Conservation (phyloP, 1,140 invertebrate genomes). For the Solen grandis region DNA sequence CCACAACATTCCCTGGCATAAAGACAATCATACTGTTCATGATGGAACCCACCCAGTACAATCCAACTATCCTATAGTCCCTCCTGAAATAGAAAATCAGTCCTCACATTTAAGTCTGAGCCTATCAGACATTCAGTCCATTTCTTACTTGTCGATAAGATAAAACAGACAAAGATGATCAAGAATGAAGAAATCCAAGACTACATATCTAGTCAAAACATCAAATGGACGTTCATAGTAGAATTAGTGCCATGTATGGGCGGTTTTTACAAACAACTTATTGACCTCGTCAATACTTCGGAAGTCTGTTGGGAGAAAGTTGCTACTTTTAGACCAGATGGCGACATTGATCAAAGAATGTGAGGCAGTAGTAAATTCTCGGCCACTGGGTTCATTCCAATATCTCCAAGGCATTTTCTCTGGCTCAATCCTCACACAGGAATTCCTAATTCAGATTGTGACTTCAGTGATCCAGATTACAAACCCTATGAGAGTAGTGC, state of each 20-base stretch:
- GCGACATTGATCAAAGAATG: slow-evolving; percentile 28
- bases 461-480: neutral
- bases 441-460: neutral
- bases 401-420: slow-evolving; percentile 21
- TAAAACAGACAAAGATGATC: neutral
- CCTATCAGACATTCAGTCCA: too few species aligned
- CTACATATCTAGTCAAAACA: neutral
- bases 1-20: slow-evolving; percentile 69
- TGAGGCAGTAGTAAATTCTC: slow-evolving; percentile 45
- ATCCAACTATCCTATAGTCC: slow-evolving; percentile 69
- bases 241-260: neutral
- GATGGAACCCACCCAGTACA: slow-evolving; percentile 78
- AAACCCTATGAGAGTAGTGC: neutral
- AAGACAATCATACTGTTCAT: slow-evolving; percentile 75
- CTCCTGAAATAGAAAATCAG: slow-evolving; percentile 67
- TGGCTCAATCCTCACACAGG: neutral
- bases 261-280: too few species aligned
- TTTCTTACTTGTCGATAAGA: too few species aligned
- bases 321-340: slow-evolving; percentile 27
- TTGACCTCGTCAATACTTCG: too few species aligned
- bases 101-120: too few species aligned
- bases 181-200: neutral
- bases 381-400: slow-evolving; percentile 29
- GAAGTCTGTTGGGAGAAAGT: slow-evolving; percentile 11
- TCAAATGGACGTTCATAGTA: slow-evolving; percentile 21